phyloP scores from a whole-genome alignment of 2,888 invertebrate species.

The Macaria liturata region DNA sequence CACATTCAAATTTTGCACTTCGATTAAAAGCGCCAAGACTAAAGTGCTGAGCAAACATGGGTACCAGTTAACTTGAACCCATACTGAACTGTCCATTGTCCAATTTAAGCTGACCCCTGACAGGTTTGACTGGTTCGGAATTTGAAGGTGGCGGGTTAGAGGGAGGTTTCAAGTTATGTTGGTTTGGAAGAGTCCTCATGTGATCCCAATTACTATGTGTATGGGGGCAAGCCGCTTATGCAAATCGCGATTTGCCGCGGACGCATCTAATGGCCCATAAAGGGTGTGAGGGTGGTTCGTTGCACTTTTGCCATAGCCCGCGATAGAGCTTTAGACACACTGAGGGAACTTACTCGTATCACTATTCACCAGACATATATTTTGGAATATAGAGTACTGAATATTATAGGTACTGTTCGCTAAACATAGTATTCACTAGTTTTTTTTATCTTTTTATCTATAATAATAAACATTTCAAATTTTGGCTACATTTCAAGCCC shows the following conservation, averaged over 20 bases:
- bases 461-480: too few relatives aligned
- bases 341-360: neutral
- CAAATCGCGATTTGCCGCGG: slow-evolving; percentile 80
- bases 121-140: slow-evolving; percentile 28
- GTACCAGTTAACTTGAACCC: slow-evolving; percentile 68
- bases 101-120: slow-evolving; percentile 48
- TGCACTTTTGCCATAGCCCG: slow-evolving; percentile 67
- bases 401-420: too few relatives aligned
- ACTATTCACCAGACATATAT: too few relatives aligned
- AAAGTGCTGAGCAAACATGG: slow-evolving; percentile 78
- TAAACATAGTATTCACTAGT: too few relatives aligned
- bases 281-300: slow-evolving; percentile 49
- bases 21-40: slow-evolving; percentile 77
- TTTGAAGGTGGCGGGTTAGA: slow-evolving; percentile 31
- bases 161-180: slow-evolving; percentile 50
- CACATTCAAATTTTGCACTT: slow-evolving; percentile 79
- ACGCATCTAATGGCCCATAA: slow-evolving; percentile 79
- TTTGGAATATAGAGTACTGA: too few relatives aligned
- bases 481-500: too few relatives aligned
- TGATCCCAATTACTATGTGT: slow-evolving; percentile 81
- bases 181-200: slow-evolving; percentile 57
- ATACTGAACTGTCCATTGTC: slow-evolving; percentile 52
- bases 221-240: slow-evolving; percentile 81
- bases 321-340: slow-evolving; percentile 11
- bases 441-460: too few relatives aligned